Base-by-base conservation (phyloP, 2,797 vertebrate species). In the Rhadinocentrus ornatus region DNA sequence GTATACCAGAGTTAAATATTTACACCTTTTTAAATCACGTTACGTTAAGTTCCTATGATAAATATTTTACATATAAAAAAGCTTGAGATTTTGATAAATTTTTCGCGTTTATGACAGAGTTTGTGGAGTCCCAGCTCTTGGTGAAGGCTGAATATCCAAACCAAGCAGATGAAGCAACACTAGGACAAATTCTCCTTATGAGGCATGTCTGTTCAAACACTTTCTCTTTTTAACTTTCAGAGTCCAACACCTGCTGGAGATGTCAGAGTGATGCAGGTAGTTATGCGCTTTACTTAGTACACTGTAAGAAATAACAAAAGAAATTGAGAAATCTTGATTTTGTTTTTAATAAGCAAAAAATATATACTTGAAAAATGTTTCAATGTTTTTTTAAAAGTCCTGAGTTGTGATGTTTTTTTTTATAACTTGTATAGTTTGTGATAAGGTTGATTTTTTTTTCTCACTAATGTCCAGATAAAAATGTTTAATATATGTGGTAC, bases 231-330 rank as follows among this genome's bases (percentile, higher is more conserved):
- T 81, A 46, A 77, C 77, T 92, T 93, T 76, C 93, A 93, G 92
- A 94, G 71, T 87, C 91, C 88, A 92, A 92, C 92, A 93, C 93
- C 75, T 94, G 92, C 93, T 93, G 93, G 93, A 93, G 92, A 89
- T 94, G 92, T 92, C 93, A 93, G 88, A 92, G 89, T 82, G 93
- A 94, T 91, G 92, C 94, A 93, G 93, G 93, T 94, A 93, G 72
- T 52, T 64, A 75, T 82, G 81, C 69, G 46, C 59, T 86, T 80
- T 27, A 64, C 2, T 77, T 34, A 0, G 0, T 67, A 65, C 58
- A 80, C 50, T 3, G 15, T 4, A 35, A 52, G 13, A 12, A 64
- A 8, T 24, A 12, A 2, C 4, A 9, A 9, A n/a, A n/a, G 18
- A n/a, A 6, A 35, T n/a, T 55, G 44, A 68, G 8, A 48, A 70